phyloP scores from a whole-genome alignment of 2,797 vertebrate species.

The Myotis pilosus region DNA sequence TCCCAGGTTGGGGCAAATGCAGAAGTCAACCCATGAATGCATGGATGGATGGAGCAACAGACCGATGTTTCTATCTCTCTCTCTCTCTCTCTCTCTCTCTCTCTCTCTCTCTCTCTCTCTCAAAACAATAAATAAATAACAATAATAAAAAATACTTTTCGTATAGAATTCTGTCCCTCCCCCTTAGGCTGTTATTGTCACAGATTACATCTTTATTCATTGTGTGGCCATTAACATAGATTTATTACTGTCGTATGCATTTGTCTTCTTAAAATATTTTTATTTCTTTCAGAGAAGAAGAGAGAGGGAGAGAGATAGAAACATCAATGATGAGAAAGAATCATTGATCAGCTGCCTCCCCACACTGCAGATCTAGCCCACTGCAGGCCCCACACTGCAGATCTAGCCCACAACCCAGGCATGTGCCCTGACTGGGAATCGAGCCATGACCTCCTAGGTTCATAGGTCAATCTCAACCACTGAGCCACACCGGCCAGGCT shows the following conservation, averaged over 20 bases:
- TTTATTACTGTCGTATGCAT: neutral
- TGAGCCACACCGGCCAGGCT: neutral
- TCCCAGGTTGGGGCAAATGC: neutral
- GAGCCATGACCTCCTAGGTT: too few species aligned
- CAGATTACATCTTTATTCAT: slow-evolving; percentile 7
- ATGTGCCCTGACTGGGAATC: too few species aligned
- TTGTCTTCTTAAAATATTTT: neutral
- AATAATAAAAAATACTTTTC: neutral
- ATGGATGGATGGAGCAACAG: neutral
- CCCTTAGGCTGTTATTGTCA: neutral
- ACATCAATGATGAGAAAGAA: too few species aligned
- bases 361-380: too few species aligned
- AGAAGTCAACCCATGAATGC: neutral
- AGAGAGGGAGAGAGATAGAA: too few species aligned
- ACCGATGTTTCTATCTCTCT: neutral
- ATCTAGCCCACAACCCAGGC: too few species aligned
- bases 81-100: neutral
- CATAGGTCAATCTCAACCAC: too few species aligned
- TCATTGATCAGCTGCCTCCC: too few species aligned
- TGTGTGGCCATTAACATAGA: neutral
- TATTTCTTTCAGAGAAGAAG: too few species aligned
- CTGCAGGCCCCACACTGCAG: too few species aligned
- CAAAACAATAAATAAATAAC: neutral
- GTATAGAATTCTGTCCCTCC: neutral
- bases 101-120: neutral